Base-by-base conservation (phyloP, 2,888 invertebrate species). In the Caenorhabditis angaria region DNA sequence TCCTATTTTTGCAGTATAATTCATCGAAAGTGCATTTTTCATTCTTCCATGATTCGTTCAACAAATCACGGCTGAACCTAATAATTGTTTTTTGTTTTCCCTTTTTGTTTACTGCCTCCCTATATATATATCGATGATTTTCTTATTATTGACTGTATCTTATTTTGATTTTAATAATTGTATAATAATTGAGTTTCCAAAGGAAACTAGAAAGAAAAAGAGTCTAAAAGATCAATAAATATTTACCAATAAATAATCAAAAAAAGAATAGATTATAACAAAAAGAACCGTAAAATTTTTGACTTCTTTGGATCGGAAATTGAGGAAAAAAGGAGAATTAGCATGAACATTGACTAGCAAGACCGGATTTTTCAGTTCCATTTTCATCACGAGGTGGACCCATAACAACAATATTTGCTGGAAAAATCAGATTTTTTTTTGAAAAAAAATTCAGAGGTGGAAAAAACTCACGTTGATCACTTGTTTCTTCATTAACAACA, bases 401-500 rank as follows among this genome's bases (percentile, higher is more conserved):
- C 67, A 72, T 65, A 41, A 67, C 57, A 12, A 72, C 72, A 20
- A 72, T 60, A 48, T 72, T 72, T 22, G 72, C 72, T 72, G 64
- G 35, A 72, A 64, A 35, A 32, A n/a, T n/a, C n/a, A n/a, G n/a
- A 5, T 51, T 24, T 24, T 51, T 24, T 56, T 56, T 32, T 56
- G 32, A 56, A 29, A 28, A 22, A 47, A 48, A 10, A n/a, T 35
- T 35, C n/a, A 55, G 8, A 50, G 28, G 32, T 32, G 32, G 35
- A 20, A 56, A 53, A 61, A 28, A 8, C 65, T 57, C 54, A 74
- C 74, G 65, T 55, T 64, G 62, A 22, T 74, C 74, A 8, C 59
- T 58, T 8, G 65, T 20, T 32, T 79, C 77, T 62, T 77, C 77
- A 35, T 77, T 71, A 25, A 65, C 65, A 47, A 97, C 97, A 82